Percentiles rank a stretch among this genome's conserved stretches.
Conservation (phyloP, 2,113 vertebrate genomes). For the Columbina picui region DNA sequence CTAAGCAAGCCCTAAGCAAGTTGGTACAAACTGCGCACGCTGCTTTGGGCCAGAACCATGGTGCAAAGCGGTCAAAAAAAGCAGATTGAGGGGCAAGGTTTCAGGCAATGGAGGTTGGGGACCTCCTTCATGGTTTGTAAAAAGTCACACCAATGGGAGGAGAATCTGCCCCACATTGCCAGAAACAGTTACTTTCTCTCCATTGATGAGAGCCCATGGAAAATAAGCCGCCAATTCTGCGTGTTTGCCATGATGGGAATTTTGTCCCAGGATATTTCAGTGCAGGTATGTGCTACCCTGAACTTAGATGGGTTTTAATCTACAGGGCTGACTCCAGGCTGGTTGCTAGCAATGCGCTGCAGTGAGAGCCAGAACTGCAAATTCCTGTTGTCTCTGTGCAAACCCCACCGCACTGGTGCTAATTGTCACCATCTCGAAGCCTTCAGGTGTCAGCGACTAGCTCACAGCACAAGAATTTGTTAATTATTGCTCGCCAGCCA, state of each 20-base stretch:
- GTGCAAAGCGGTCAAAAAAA: background rate
- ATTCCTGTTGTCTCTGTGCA: background rate
- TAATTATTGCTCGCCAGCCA: background rate
- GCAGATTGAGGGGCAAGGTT: background rate
- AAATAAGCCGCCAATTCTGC: background rate
- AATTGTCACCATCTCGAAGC: background rate
- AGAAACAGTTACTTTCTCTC: background rate
- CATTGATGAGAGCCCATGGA: background rate
- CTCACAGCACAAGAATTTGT: background rate
- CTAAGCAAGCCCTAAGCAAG: background rate
- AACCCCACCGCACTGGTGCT: background rate
- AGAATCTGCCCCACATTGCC: background rate
- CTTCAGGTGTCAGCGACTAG: conserved; percentile 39
- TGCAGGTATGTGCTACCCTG: background rate
- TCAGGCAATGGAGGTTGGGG: background rate
- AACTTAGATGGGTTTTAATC: background rate
- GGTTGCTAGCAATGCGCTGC: background rate
- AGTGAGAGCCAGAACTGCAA: background rate
- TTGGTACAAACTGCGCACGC: background rate
- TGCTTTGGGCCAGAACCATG: background rate
- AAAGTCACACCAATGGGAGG: background rate
- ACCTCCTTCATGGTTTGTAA: background rate
- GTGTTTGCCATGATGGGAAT: background rate
- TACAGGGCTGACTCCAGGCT: background rate
- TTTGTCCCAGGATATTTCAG: background rate